A percentile compares a stretch with the other conserved stretches of the same genome.
Evolutionary conservation across 1,140 invertebrate species (phyloP).

Genomic region (Atta cephalotes): DNA sequence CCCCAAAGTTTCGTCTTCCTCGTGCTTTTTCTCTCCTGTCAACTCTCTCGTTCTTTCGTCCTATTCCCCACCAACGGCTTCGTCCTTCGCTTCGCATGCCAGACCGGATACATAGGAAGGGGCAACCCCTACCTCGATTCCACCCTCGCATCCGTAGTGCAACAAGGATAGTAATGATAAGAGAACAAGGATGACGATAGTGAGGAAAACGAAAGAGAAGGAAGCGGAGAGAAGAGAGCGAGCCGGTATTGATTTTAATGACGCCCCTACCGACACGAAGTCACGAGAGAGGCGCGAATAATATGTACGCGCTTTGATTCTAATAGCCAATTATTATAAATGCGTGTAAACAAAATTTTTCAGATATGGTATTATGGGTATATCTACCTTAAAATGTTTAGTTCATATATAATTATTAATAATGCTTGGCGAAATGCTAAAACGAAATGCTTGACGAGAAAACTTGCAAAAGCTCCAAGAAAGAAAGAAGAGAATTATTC

Average conservation of each 20-base stretch:
- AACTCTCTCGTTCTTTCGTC: constrained; percentile 58
- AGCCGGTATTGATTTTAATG: constrained; percentile 86
- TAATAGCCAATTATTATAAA: constrained; percentile 57
- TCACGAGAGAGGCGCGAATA: constrained; percentile 83
- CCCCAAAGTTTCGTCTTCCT: constrained; percentile 53
- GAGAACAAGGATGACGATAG: constrained; percentile 44
- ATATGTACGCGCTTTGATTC: constrained; percentile 80
- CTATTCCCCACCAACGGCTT: constrained; percentile 53
- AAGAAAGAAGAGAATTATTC: constrained; percentile 14
- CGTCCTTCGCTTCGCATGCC: constrained; percentile 59
- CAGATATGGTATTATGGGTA: constrained; percentile 5
- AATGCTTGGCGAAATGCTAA: background rate
- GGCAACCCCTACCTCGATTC: constrained; percentile 66
- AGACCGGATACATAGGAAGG: constrained; percentile 54
- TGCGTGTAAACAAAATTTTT: constrained; percentile 21
- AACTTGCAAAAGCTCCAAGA: constrained; percentile 10
- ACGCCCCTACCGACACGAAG: constrained; percentile 82
- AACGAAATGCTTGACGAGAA: background rate
- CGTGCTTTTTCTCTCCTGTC: constrained; percentile 61
- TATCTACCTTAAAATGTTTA: background rate
- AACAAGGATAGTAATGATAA: constrained; percentile 68
- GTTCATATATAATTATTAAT: constrained; percentile 15
- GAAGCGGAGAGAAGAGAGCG: constrained; percentile 78
- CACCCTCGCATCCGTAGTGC: constrained; percentile 42
- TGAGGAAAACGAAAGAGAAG: constrained; percentile 60